phyloP scores from a whole-genome alignment of 2,888 invertebrate genomes.

The Leucozona laternaria region DNA sequence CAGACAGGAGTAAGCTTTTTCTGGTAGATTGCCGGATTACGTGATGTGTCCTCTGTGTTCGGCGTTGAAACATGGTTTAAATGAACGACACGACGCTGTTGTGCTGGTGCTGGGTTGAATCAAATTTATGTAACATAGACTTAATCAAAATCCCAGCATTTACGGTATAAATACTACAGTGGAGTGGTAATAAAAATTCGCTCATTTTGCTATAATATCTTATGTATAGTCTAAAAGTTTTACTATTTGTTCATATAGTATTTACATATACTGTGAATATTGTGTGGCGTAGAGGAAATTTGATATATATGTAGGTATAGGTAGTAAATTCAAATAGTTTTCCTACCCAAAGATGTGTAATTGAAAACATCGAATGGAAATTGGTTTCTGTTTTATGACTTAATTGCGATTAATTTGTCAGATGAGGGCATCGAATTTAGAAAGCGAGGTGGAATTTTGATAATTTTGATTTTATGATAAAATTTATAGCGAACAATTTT shows the following conservation, averaged over 20 bases:
- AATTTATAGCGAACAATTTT: not conserved
- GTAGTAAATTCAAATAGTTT: slow-evolving; percentile 58
- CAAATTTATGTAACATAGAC: slow-evolving; percentile 10
- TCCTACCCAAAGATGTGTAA: not conserved
- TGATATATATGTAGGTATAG: no score
- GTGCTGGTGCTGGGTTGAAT: not conserved
- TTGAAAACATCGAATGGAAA: slow-evolving; percentile 29
- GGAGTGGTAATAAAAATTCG: slow-evolving; percentile 54
- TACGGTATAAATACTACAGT: not conserved
- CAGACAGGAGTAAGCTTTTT: slow-evolving; percentile 46
- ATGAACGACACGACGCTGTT: slow-evolving; percentile 14
- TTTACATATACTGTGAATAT: not conserved
- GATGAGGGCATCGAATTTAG: not conserved
- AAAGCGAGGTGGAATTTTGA: not conserved
- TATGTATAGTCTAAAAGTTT: slow-evolving; percentile 40
- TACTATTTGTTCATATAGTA: slow-evolving; percentile 24
- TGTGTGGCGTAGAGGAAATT: slow-evolving; percentile 33
- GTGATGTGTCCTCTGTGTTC: slow-evolving; percentile 43
- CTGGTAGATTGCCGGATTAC: slow-evolving; percentile 46
- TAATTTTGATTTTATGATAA: slow-evolving; percentile 34
- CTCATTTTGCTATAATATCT: slow-evolving; percentile 9
- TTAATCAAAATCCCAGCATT: slow-evolving; percentile 31
- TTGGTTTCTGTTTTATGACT: slow-evolving; percentile 63
- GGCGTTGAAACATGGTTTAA: slow-evolving; percentile 27
- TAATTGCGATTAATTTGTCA: slow-evolving; percentile 45